These are phyloP conservation scores for Xenopus borealis DNA, from an alignment of 2,113 vertebrate genomes.

Conservation along the genomic window DNA sequence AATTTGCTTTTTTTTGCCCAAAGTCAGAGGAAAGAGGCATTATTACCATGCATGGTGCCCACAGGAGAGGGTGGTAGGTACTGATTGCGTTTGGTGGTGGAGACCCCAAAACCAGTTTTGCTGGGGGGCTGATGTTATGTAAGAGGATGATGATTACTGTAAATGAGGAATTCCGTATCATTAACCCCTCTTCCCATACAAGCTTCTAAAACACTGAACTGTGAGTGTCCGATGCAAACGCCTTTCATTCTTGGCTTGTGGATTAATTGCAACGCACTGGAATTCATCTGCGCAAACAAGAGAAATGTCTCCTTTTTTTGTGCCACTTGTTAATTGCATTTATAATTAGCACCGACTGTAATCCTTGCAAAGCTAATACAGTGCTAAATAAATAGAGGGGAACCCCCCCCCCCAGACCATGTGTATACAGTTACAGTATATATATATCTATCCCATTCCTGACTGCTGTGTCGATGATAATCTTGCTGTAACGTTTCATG, in stretches of 20 bases:
- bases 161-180: too few relatives aligned
- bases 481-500: background rate
- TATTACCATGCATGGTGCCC: too few relatives aligned
- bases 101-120: too few relatives aligned
- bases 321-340: constrained; percentile 68
- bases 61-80: too few relatives aligned
- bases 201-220: constrained; percentile 58
- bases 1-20: too few relatives aligned
- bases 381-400: constrained; percentile 25
- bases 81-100: too few relatives aligned
- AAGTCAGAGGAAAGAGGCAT: too few relatives aligned
- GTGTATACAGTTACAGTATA: background rate
- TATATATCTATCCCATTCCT: too few relatives aligned
- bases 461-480: background rate
- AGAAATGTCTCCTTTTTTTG: constrained; percentile 45
- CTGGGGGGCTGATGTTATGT: too few relatives aligned
- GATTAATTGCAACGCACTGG: constrained; percentile 73
- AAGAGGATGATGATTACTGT: too few relatives aligned
- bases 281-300: constrained; percentile 64
- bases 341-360: constrained; percentile 58
- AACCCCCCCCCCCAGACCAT: background rate
- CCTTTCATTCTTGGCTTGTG: constrained; percentile 75
- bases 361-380: constrained; percentile 1
- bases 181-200: constrained; percentile 48
- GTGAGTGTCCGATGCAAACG: constrained; percentile 66